Percentiles rank a stretch among this genome's conserved stretches.
Conservation (phyloP, 2,888 invertebrate species). For the Diadromus collaris region DNA sequence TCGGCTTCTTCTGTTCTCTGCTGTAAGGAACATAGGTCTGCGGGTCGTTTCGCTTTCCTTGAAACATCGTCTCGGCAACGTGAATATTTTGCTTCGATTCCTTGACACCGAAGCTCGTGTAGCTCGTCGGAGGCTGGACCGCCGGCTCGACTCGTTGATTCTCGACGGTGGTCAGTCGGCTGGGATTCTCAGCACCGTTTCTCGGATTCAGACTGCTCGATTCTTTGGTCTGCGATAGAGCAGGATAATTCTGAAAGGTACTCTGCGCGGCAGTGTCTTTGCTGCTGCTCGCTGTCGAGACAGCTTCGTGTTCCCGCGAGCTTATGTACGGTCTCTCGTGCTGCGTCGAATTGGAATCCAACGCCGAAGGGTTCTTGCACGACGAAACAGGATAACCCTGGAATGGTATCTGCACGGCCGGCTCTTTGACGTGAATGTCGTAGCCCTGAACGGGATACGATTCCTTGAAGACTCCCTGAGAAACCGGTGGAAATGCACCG, state of each 20-base stretch:
- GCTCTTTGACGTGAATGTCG: slow-evolving; percentile 56
- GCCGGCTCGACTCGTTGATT: slow-evolving; percentile 41
- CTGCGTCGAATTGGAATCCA: slow-evolving; percentile 46
- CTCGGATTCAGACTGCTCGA: slow-evolving; percentile 28
- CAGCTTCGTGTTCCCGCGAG: slow-evolving; percentile 34
- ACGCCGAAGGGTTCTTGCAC: slow-evolving; percentile 47
- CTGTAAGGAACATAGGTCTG: slow-evolving; percentile 69
- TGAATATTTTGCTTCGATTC: slow-evolving; percentile 42
- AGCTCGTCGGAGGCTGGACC: slow-evolving; percentile 24
- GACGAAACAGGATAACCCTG: slow-evolving; percentile 47
- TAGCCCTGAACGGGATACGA: slow-evolving; percentile 61
- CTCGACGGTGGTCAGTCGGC: slow-evolving; percentile 37
- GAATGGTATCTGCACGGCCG: slow-evolving; percentile 44
- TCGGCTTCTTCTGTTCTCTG: slow-evolving; percentile 68
- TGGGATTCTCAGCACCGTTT: slow-evolving; percentile 29
- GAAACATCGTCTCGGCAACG: slow-evolving; percentile 65
- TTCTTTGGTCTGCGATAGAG: slow-evolving; percentile 44
- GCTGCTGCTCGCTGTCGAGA: slow-evolving; percentile 43
- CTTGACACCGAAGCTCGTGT: slow-evolving; percentile 49
- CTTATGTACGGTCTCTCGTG: slow-evolving; percentile 47
- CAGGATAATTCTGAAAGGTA: slow-evolving; percentile 62
- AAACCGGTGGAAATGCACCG: slow-evolving; percentile 45
- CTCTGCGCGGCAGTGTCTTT: slow-evolving; percentile 64
- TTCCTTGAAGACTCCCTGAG: slow-evolving; percentile 66
- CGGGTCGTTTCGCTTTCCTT: slow-evolving; percentile 68